These are phyloP conservation scores for Eutrigla gurnardus DNA, from an alignment of 2,797 vertebrate genomes.

Conservation along the genomic window DNA sequence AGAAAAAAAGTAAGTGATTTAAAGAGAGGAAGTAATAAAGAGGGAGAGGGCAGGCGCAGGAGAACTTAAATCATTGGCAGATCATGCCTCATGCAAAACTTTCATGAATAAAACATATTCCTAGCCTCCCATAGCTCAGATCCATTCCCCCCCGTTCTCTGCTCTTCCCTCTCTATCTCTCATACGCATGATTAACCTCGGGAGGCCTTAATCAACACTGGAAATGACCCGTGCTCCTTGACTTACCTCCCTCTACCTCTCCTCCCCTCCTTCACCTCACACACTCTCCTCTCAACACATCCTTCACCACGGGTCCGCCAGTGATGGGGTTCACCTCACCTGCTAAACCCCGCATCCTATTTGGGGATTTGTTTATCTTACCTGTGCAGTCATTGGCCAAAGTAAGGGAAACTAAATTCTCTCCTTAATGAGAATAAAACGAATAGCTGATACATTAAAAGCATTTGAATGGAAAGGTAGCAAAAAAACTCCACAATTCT, in stretches of 20 bases:
- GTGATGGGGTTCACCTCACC: slow-evolving; percentile 45
- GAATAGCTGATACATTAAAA: slow-evolving; percentile 1
- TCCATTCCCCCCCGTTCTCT: slow-evolving; percentile 75
- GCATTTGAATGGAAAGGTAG: not conserved
- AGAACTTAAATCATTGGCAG: slow-evolving; percentile 80
- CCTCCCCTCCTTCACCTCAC: slow-evolving; percentile 61
- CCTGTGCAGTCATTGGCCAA: slow-evolving; percentile 40
- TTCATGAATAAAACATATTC: slow-evolving; percentile 86
- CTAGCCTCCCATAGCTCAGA: slow-evolving; percentile 75
- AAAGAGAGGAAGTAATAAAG: slow-evolving; percentile 76
- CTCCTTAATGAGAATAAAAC: not conserved
- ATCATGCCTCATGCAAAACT: slow-evolving; percentile 85
- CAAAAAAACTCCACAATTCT: slow-evolving; percentile 15
- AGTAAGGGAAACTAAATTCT: slow-evolving; percentile 16
- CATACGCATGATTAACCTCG: slow-evolving; percentile 80
- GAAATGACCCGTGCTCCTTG: slow-evolving; percentile 84
- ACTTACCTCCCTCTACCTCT: slow-evolving; percentile 61
- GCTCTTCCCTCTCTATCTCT: slow-evolving; percentile 75
- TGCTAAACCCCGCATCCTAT: slow-evolving; percentile 20
- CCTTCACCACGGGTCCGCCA: slow-evolving; percentile 33
- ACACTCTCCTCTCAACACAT: slow-evolving; percentile 49
- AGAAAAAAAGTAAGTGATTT: slow-evolving; percentile 76
- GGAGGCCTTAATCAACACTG: slow-evolving; percentile 85
- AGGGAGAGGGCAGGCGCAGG: slow-evolving; percentile 64
- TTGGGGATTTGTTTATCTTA: slow-evolving; percentile 45